These are phyloP conservation scores for Mechanitis messenoides DNA, from an alignment of 2,888 invertebrate species.

Conservation along the genomic window DNA sequence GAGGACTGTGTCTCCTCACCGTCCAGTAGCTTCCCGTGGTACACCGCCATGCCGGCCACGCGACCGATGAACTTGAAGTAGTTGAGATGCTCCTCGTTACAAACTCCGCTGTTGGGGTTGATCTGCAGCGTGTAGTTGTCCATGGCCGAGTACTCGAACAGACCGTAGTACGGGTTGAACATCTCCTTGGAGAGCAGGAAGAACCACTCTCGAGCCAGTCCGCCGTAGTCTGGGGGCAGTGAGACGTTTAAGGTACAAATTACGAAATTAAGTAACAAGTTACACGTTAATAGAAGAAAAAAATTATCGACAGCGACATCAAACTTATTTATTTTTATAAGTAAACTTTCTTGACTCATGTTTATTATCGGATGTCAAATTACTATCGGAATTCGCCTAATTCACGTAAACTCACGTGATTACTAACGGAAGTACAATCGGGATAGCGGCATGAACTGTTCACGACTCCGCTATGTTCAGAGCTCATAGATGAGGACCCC, in stretches of 20 bases:
- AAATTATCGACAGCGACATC: too few species aligned
- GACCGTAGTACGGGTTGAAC: slow-evolving; percentile 99
- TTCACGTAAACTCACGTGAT: too few species aligned
- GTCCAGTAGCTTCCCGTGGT: slow-evolving; percentile 98
- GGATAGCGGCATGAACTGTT: too few species aligned
- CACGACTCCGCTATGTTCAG: too few species aligned
- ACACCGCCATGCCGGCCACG: slow-evolving; percentile 99
- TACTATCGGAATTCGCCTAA: too few species aligned
- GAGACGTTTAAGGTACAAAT: too few species aligned
- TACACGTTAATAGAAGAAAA: background rate
- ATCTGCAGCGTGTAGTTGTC: slow-evolving; percentile 99
- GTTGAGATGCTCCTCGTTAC: slow-evolving; percentile 97
- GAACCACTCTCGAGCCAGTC: slow-evolving; percentile 98
- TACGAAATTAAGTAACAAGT: too few species aligned
- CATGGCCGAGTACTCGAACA: slow-evolving; percentile 99
- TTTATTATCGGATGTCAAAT: too few species aligned
- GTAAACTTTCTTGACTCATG: too few species aligned
- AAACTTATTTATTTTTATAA: too few species aligned
- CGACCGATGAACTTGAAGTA: slow-evolving; percentile 99
- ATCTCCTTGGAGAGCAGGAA: slow-evolving; percentile 98
- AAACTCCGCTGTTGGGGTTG: slow-evolving; percentile 97
- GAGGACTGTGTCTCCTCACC: slow-evolving; percentile 73
- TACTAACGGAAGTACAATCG: too few species aligned
- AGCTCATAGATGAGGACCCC: too few species aligned
- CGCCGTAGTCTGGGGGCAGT: slow-evolving; percentile 88